Conservation (phyloP, 2,888 invertebrate genomes). For the Portevinia maculata region DNA sequence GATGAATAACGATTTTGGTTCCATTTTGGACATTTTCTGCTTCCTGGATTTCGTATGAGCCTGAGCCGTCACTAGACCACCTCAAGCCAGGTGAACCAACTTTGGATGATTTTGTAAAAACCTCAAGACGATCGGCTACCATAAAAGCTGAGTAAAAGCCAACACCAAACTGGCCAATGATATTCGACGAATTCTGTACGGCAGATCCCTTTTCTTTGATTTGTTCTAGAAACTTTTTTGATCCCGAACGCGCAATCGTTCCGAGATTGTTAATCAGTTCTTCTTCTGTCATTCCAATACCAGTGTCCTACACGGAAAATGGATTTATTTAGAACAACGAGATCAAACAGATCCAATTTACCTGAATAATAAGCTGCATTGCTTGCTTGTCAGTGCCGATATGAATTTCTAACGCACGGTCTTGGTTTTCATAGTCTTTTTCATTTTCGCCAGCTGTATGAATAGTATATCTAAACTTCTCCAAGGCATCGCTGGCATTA, state of each 20-base stretch:
- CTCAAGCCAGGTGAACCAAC: conserved; percentile 88
- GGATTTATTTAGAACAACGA: conserved; percentile 2
- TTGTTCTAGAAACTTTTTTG: conserved; percentile 95
- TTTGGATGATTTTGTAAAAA: conserved; percentile 90
- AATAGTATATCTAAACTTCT: conserved; percentile 93
- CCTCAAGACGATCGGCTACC: conserved; percentile 97
- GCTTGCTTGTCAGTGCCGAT: conserved; percentile 94
- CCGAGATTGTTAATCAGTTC: conserved; percentile 96
- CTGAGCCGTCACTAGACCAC: conserved; percentile 96
- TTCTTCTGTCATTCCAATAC: conserved; percentile 97
- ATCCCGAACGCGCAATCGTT: conserved; percentile 97
- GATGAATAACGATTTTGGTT: conserved; percentile 95
- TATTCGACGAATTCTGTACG: conserved; percentile 87
- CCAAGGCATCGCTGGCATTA: conserved; percentile 98
- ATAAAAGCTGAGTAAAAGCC: conserved; percentile 99
- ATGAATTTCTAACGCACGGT: conserved; percentile 92
- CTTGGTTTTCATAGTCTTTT: conserved; percentile 84
- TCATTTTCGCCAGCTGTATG: conserved; percentile 84
- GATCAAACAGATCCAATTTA: conserved; percentile 63
- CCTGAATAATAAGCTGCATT: conserved; percentile 93
- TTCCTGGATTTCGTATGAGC: conserved; percentile 94
- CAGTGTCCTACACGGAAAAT: conserved; percentile 88
- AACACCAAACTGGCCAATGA: conserved; percentile 99
- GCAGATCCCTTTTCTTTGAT: conserved; percentile 87
- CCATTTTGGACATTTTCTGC: conserved; percentile 93